Base-by-base conservation (phyloP, 2,113 vertebrate species). In the Clupea harengus region DNA sequence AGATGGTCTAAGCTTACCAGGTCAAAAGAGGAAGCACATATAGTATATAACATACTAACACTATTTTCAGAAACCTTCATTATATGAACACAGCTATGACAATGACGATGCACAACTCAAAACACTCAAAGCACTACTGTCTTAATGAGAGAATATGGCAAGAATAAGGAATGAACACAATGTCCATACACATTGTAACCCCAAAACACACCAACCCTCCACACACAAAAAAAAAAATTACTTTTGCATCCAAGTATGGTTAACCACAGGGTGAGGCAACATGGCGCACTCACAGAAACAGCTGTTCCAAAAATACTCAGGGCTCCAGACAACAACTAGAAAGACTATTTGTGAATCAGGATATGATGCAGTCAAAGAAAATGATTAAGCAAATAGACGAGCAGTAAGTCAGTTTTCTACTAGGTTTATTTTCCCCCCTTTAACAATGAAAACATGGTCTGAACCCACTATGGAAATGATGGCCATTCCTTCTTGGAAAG, bases 231-330 rank as follows among this genome's bases (percentile, higher is more conserved):
- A 32, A 50, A 87, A 50, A 82, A n/a, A 39, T 39, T 1, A 83
- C 28, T 50, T 45, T 50, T 20, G 2, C 0, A 60, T 47, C 8
- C 64, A 72, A 72, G 81, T 83, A 75, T 4, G 83, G 67, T 88
- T 85, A 87, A 88, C 87, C 87, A 81, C 87, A 85, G 81, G 18
- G 28, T 47, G 67, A 52, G 22, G 9, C 17, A 1, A 45, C 60
- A 54, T 46, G 15, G 49, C 22, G 32, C 17, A 85, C 3, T 80
- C 72, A 81, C 82, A 87, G 28, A 83, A 83, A 84, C 47, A 47
- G 72, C 3, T 4, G 72, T 17, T 86, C 83, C 67, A 15, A 80
- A 52, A 45, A 85, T 81, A 32, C 45, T 78, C 7, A 20, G 28
- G 45, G 85, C 39, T 28, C 13, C 6, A 60, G 44, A 20, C 47